Evolutionary conservation across 2,888 invertebrate species (phyloP).

Genomic region (Hedya salicella): DNA sequence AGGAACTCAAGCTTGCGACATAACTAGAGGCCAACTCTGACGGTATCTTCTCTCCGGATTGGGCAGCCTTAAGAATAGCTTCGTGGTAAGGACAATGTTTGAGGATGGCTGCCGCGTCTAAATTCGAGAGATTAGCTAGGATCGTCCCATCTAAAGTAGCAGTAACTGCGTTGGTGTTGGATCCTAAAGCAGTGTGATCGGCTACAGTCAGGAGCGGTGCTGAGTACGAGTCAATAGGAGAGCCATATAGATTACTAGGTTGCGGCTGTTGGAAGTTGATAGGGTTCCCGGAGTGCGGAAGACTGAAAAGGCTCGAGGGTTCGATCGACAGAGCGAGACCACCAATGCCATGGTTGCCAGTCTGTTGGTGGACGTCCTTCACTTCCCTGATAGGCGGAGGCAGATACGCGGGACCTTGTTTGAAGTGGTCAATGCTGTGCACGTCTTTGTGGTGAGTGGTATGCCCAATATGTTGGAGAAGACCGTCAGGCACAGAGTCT

Average conservation of each 20-base stretch:
- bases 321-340: slow-evolving; percentile 75
- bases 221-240: slow-evolving; percentile 81
- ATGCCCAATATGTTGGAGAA: slow-evolving; percentile 88
- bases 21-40: slow-evolving; percentile 81
- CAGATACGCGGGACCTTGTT: slow-evolving; percentile 83
- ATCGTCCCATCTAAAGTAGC: slow-evolving; percentile 74
- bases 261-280: slow-evolving; percentile 75
- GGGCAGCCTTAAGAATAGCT: slow-evolving; percentile 78
- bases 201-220: slow-evolving; percentile 79
- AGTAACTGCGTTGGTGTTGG: slow-evolving; percentile 67
- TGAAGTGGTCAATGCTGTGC: slow-evolving; percentile 82
- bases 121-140: slow-evolving; percentile 69
- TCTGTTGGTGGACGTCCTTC: slow-evolving; percentile 72
- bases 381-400: slow-evolving; percentile 87
- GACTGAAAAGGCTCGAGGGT: slow-evolving; percentile 80
- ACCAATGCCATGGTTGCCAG: slow-evolving; percentile 59
- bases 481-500: slow-evolving; percentile 89
- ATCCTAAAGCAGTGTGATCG: slow-evolving; percentile 80
- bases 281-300: slow-evolving; percentile 78
- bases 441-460: slow-evolving; percentile 86
- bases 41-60: slow-evolving; percentile 74
- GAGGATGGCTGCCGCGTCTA: slow-evolving; percentile 78
- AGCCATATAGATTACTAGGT: slow-evolving; percentile 71
- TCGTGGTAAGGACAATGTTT: slow-evolving; percentile 83
- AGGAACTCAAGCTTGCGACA: slow-evolving; percentile 80